Base-by-base conservation (phyloP, 2,113 vertebrate species). In the Serilophus lunatus region DNA sequence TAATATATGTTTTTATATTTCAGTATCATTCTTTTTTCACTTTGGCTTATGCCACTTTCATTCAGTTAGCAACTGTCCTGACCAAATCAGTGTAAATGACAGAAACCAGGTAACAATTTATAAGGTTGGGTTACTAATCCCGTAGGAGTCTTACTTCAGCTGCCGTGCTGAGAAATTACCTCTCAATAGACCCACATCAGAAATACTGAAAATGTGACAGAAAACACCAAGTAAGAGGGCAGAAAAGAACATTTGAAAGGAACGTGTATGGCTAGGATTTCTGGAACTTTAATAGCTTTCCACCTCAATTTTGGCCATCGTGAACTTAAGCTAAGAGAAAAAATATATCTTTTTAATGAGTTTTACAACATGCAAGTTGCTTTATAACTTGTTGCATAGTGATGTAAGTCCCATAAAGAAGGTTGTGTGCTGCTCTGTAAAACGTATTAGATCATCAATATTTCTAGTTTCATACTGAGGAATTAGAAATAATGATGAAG, bases 311-410 rank as follows among this genome's bases (percentile, higher is more conserved):
- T 96, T 97, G 97, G 96, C 96, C 92, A 97, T 98, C 95, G 29
- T 92, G 96, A 97, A 96, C 97, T 97, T 95, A 91, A 97, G 95
- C 95, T 97, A 96, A 97, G 96, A 97, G 96, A 96, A 96, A 97
- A 97, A 91, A 97, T 97, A 97, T 94, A 95, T 96, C 92, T 97
- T 97, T 97, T 97, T 96, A 98, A 98, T 98, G 97, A 98, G 95
- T 97, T 98, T 98, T 97, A 98, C 98, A 94, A 94, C 97, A 94
- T 98, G 96, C 97, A 93, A 95, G 96, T 97, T 97, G 94, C 97
- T 98, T 98, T 98, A 98, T 97, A 97, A 96, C 96, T 87, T 98
- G 97, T 98, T 98, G 96, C 97, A 97, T 98, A 98, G 98, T 97
- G 96, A 96, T 94, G 96, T 93, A 82, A 96, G 96, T 91, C 65